phyloP scores from a whole-genome alignment of 2,113 vertebrate genomes.

The Chrysemys picta region DNA sequence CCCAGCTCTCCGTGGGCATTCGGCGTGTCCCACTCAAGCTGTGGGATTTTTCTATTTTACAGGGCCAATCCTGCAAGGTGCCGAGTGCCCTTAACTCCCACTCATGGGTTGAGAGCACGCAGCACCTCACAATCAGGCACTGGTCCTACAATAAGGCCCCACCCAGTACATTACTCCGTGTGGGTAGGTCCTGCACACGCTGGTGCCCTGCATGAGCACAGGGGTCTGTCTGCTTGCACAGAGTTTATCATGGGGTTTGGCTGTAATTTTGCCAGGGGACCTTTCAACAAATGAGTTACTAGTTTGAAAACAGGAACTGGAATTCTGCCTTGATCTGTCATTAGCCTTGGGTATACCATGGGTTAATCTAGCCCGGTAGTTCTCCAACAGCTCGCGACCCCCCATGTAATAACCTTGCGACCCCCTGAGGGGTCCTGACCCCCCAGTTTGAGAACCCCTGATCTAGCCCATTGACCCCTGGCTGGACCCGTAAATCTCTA shows the following conservation, averaged over 20 bases:
- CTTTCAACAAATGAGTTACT: neutral
- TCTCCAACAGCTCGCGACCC: no score
- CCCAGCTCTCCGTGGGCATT: slow-evolving; percentile 34
- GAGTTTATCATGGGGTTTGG: neutral
- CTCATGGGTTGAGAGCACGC: slow-evolving; percentile 47
- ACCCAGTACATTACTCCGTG: slow-evolving; percentile 33
- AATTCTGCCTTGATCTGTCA: neutral
- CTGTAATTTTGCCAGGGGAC: neutral
- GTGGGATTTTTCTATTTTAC: slow-evolving; percentile 44
- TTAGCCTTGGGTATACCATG: neutral
- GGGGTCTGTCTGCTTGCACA: neutral
- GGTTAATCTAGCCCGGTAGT: neutral
- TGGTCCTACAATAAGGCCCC: slow-evolving; percentile 40
- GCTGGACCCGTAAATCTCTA: neutral
- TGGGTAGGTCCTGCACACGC: slow-evolving; percentile 30
- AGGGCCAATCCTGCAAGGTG: slow-evolving; percentile 51
- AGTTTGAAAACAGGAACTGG: neutral
- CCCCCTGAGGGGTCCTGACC: no score
- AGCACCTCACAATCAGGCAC: slow-evolving; percentile 19
- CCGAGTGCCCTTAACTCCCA: slow-evolving; percentile 42
- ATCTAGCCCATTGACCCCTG: neutral
- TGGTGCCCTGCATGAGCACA: slow-evolving; percentile 25
- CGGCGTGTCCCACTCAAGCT: slow-evolving; percentile 41
- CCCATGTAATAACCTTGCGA: no score
- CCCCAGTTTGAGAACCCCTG: no score